Evolutionary conservation across 2,113 vertebrate genomes (phyloP).

Genomic region (Boulengeromyrus knoepffleri): DNA sequence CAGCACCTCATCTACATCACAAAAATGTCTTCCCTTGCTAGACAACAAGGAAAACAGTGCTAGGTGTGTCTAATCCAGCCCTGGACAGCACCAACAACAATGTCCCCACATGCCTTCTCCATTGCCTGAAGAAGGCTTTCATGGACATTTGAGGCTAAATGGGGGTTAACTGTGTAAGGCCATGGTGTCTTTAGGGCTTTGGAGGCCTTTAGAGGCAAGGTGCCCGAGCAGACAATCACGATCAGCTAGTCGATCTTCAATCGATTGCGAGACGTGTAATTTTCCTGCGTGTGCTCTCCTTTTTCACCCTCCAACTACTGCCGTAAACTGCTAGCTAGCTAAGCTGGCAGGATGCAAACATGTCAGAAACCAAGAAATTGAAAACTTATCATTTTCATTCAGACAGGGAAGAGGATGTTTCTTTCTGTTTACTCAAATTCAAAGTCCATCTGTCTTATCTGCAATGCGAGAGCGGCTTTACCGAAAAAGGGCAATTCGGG

Average conservation of each 20-base stretch:
- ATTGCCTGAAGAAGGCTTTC: no score
- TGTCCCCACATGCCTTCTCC: no score
- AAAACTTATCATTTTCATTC: conserved; percentile 6
- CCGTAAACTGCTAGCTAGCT: not conserved
- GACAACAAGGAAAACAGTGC: no score
- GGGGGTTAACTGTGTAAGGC: no score
- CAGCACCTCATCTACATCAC: not conserved
- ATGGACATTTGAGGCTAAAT: no score
- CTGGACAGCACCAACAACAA: no score
- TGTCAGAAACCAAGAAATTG: conserved; percentile 4
- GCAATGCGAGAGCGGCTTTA: not conserved
- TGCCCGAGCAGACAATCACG: not conserved
- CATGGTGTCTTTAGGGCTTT: no score
- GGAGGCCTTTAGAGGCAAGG: not conserved
- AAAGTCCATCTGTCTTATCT: conserved; percentile 19
- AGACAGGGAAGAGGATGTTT: conserved; percentile 19
- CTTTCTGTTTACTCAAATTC: conserved; percentile 12
- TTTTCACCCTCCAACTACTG: not conserved
- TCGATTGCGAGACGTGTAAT: not conserved
- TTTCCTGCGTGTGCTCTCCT: not conserved
- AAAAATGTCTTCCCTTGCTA: not conserved
- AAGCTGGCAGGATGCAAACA: not conserved
- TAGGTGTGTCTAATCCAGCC: no score
- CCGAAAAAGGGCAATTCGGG: conserved; percentile 22
- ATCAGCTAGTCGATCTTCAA: not conserved